A percentile compares a stretch with the other conserved stretches of the same genome.
Conservation (phyloP, 2,888 invertebrate species). For the Lithophane ornitopus region DNA sequence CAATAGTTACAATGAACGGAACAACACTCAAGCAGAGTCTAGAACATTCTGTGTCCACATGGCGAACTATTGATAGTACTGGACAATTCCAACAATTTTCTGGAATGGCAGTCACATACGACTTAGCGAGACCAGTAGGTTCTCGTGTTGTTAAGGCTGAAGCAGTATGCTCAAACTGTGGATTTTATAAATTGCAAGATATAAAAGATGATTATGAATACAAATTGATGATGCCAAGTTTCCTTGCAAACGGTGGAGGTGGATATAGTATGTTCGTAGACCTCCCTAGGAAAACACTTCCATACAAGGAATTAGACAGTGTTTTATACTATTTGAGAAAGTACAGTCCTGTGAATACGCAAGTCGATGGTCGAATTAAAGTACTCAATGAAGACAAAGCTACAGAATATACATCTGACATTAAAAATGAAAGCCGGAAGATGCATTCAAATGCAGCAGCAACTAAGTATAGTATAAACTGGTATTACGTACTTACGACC, state of each 20-base stretch:
- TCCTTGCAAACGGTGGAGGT: conserved; percentile 94
- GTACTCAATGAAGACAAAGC: conserved; percentile 84
- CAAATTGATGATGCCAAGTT: conserved; percentile 92
- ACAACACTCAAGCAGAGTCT: conserved; percentile 91
- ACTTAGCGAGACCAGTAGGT: conserved; percentile 91
- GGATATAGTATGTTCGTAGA: conserved; percentile 90
- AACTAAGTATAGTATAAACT: conserved; percentile 20
- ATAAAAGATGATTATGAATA: conserved; percentile 91
- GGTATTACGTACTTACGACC: conserved; percentile 34
- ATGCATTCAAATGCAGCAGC: conserved; percentile 17
- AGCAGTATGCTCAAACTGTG: conserved; percentile 93
- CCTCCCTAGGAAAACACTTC: conserved; percentile 72
- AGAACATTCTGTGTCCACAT: conserved; percentile 92
- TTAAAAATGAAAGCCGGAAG: conserved; percentile 24
- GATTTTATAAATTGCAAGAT: conserved; percentile 89
- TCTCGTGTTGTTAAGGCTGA: conserved; percentile 92
- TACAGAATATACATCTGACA: not conserved
- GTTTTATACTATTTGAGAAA: conserved; percentile 90
- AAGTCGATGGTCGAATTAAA: conserved; percentile 91
- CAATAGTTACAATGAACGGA: conserved; percentile 92
- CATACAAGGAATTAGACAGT: conserved; percentile 80
- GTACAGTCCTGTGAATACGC: conserved; percentile 91
- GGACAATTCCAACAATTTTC: conserved; percentile 96
- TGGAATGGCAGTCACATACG: conserved; percentile 93
- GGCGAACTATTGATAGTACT: conserved; percentile 87